phyloP scores from a whole-genome alignment of 2,888 invertebrate species.

The Xestia c-nigrum region DNA sequence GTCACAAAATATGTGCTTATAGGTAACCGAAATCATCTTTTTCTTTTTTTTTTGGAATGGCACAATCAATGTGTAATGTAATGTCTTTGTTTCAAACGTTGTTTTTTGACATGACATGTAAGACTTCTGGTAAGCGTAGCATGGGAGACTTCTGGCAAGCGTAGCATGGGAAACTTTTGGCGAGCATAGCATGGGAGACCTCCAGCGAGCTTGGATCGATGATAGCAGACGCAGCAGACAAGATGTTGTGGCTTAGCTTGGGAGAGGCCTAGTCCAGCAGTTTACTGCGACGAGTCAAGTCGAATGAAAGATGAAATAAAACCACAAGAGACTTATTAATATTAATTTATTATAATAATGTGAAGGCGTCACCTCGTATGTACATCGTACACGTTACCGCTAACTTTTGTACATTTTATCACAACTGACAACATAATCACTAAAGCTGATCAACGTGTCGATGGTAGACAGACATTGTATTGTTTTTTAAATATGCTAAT shows the following conservation, averaged over 20 bases:
- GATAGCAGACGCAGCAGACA: background rate
- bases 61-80: too few species aligned
- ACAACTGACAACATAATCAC: conserved; percentile 85
- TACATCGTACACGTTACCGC: conserved; percentile 72
- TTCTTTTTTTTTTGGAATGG: too few species aligned
- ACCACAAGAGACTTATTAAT: conserved; percentile 72
- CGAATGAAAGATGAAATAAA: conserved; percentile 65
- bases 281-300: background rate
- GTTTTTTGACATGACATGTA: too few species aligned
- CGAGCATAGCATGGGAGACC: background rate
- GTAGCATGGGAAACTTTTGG: too few species aligned
- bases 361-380: conserved; percentile 81
- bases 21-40: too few species aligned
- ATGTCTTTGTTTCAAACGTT: too few species aligned
- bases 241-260: too few species aligned
- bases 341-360: conserved; percentile 72
- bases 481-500: background rate
- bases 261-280: background rate
- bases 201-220: background rate
- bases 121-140: too few species aligned
- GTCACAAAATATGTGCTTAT: too few species aligned
- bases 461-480: conserved; percentile 25
- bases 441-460: conserved; percentile 79
- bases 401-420: conserved; percentile 88
- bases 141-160: too few species aligned